Evolutionary conservation across 2,797 vertebrate genomes (phyloP).

Genomic region (Xerus rutilus): DNA sequence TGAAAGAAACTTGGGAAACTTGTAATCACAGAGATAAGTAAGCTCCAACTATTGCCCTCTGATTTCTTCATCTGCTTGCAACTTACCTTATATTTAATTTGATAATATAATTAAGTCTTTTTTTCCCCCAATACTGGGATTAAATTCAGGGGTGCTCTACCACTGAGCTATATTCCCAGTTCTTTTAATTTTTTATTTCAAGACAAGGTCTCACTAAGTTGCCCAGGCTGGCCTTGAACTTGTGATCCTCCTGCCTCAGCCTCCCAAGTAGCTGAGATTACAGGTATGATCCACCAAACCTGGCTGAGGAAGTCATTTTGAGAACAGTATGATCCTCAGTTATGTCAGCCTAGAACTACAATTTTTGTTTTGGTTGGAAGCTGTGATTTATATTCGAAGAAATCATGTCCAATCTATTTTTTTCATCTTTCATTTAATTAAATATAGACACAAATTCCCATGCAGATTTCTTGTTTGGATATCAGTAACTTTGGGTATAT

Average conservation of each 20-base stretch:
- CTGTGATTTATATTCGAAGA: neutral
- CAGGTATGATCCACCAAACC: neutral
- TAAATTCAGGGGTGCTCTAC: neutral
- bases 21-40: constrained; percentile 13
- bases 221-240: neutral
- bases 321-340: neutral
- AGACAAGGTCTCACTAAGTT: neutral
- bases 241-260: neutral
- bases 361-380: neutral
- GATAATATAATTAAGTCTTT: neutral
- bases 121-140: neutral
- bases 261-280: neutral
- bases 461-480: neutral
- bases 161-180: neutral
- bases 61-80: neutral
- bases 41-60: constrained; percentile 25
- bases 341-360: neutral
- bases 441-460: neutral
- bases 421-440: constrained; percentile 45
- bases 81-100: neutral
- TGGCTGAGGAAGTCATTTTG: neutral
- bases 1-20: constrained; percentile 52
- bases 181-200: neutral
- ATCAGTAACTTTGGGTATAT: neutral
- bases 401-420: neutral